Evolutionary conservation across 2,888 invertebrate genomes (phyloP), one percentile per base, ranked within the genome.

Genomic region (Dicyrtomina minuta): DNA sequence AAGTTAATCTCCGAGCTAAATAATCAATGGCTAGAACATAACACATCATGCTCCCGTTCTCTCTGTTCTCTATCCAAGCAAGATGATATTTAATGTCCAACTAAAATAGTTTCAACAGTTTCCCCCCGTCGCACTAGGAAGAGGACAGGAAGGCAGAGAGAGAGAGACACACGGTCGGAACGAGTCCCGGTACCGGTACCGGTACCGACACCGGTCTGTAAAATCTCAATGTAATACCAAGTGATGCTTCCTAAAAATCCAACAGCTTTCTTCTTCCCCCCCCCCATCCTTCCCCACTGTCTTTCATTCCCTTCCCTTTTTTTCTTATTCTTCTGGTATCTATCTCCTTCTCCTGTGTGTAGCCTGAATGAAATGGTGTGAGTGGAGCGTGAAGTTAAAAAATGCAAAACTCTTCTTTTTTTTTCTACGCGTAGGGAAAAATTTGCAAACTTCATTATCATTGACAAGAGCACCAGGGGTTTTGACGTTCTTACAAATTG

Each of bases 381-480:
- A 51, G 58, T 66, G 65, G 59, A 53, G 70, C 70, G 49, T 70
- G 61, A 70, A 66, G 66, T 70, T 66, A 70, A 70, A 65, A 70
- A 70, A 70, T 8, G 65, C 65, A 70, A 70, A 70, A 60, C 59
- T 66, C 66, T 66, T 66, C 66, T 70, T 70, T 69, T 59, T 65
- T 49, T 53, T n/a, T 20, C 17, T 43, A 24, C 17, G 33, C 22
- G 49, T 66, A 78, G 78, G 72, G 56, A 75, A 75, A 70, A 70
- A 73, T 53, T 73, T 77, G 68, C 74, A 75, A 62, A 77, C 75
- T 68, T 76, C 77, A 66, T 68, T 78, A 70, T 73, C 73, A 69
- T 66, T 77, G 60, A 72, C 73, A 72, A 72, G 78, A 70, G 72
- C 75, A 67, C 75, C 78, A 43, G 77, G 78, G 53, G 68, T 75